Base-by-base conservation (phyloP, 1,140 invertebrate genomes). In the Frieseomelitta varia region DNA sequence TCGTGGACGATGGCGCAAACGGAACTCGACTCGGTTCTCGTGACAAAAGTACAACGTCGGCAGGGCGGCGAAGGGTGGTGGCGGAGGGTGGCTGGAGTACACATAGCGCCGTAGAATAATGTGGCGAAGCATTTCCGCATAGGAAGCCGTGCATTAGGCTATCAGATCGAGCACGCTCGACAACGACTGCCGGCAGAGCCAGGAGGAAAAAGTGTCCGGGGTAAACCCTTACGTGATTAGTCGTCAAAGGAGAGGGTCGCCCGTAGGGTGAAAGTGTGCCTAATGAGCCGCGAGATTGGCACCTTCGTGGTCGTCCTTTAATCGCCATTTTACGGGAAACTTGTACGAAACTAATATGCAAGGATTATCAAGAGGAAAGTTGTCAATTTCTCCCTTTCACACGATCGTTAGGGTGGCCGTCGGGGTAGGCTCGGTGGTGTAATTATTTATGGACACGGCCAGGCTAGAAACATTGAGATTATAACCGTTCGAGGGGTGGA, bases 131-230 rank as follows among this genome's bases (percentile, higher is more conserved):
- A 95, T 95, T 95, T 95, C 94, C 94, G 94, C 89, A 93, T 94
- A 93, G 94, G 94, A 95, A 95, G 92, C 91, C 94, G 93, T 94
- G 93, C 93, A 95, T 95, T 95, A 95, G 92, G 91, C 93, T 95
- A 95, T 95, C 94, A 94, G 94, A 95, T 95, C 93, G 89, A 91
- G 92, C 94, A 94, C 94, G 94, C 93, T 92, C 93, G 84, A 91
- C 90, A 88, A 89, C 91, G 90, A 80, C 90, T 88, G 87, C 88
- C 88, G 84, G 39, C 19, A 89, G 92, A 91, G 91, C 90, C 90
- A 90, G 73, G 89, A 91, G 83, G 90, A 91, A 91, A 91, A 92
- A 91, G 81, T 85, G 81, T 75, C 79, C 85, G 74, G 87, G 87
- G 82, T 90, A 91, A 90, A 93, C 91, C 91, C 91, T 93, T 94